phyloP scores from a whole-genome alignment of 2,888 invertebrate genomes.

The Rotaria sp. region DNA sequence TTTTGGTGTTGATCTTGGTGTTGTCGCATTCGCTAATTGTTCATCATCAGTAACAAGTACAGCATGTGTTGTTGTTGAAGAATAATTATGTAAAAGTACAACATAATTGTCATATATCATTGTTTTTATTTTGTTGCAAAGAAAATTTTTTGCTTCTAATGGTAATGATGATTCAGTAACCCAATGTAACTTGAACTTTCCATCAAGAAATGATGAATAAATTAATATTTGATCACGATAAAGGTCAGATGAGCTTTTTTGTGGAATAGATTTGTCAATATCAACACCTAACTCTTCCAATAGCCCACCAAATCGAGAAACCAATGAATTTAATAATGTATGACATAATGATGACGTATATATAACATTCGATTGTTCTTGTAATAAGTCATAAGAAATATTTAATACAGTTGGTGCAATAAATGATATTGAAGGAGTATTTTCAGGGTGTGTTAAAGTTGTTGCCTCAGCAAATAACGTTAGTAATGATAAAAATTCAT shows the following conservation, averaged over 20 bases:
- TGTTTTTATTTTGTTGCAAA: not conserved
- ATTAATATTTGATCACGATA: not conserved
- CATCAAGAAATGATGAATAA: not conserved
- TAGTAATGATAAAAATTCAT: not conserved
- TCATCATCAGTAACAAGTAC: no score
- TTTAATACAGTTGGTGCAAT: not conserved
- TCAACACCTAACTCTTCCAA: not conserved
- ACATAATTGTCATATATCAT: not conserved
- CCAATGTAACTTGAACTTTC: not conserved
- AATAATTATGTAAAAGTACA: not conserved
- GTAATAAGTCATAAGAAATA: no score
- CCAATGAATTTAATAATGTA: no score
- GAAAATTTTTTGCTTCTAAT: not conserved
- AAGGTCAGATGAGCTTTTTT: not conserved
- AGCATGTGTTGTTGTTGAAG: not conserved
- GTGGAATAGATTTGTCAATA: not conserved
- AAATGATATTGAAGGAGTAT: not conserved
- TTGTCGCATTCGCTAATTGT: not conserved
- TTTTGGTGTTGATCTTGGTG: not conserved
- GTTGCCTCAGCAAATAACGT: not conserved
- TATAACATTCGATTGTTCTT: no score
- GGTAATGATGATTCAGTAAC: not conserved
- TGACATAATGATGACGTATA: no score
- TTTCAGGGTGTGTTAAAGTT: not conserved
- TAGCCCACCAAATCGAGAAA: not conserved